Conservation (phyloP, 37 sponge, comb jelly and placozoan genomes). For the Dysidea cf. avara region DNA sequence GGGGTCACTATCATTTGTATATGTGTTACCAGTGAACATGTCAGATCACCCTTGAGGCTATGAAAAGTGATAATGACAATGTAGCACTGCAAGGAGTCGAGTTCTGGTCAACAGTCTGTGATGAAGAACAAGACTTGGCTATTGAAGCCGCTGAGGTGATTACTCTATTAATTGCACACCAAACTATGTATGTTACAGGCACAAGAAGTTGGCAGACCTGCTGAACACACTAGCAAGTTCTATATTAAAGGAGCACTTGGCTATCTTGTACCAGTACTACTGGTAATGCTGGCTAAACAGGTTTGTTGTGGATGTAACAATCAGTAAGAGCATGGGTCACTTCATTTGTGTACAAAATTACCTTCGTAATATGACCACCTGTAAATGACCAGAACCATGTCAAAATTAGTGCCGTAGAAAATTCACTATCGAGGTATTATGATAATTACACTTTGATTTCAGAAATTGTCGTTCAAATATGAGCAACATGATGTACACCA, state of each 20-base stretch:
- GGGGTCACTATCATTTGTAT: constrained; percentile 2
- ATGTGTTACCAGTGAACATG: neutral
- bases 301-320: constrained; percentile 15
- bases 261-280: constrained; percentile 81
- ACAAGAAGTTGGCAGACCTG: constrained; percentile 52
- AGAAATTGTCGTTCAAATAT: too few species aligned
- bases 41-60: constrained; percentile 97
- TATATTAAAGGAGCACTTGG: constrained; percentile 94
- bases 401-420: too few species aligned
- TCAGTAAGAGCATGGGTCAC: neutral
- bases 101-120: constrained; percentile 99
- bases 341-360: too few species aligned
- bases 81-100: constrained; percentile 96
- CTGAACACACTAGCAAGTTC: constrained; percentile 62
- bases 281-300: constrained; percentile 82
- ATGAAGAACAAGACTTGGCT: constrained; percentile 91
- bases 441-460: neutral
- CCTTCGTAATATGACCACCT: too few species aligned
- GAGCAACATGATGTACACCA: too few species aligned
- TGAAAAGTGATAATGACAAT: constrained; percentile 78
- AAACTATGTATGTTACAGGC: constrained; percentile 24
- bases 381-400: too few species aligned
- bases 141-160: constrained; percentile 88
- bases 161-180: neutral
- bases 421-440: neutral